A percentile compares a stretch with the other conserved stretches of the same genome.
Evolutionary conservation across 2,113 vertebrate genomes (phyloP).

Genomic region (Saguinus imperator): DNA sequence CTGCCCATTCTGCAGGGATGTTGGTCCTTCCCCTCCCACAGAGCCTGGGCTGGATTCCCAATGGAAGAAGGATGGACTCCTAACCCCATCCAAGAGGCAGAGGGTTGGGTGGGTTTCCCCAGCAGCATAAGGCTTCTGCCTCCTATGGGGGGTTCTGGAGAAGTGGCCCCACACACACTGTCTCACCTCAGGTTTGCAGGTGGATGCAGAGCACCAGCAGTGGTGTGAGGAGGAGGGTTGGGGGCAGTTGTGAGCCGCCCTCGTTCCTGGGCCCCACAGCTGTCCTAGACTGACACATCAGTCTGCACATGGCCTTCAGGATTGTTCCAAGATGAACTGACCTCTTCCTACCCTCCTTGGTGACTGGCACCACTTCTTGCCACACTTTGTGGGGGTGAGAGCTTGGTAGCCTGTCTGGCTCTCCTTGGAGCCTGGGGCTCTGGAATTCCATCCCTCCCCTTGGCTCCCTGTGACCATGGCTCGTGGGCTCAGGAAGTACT

Average conservation of each 20-base stretch:
- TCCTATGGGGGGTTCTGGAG: background rate
- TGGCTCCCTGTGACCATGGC: background rate
- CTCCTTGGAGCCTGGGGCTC: background rate
- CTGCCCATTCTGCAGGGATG: background rate
- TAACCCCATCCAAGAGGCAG: background rate
- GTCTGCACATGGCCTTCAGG: background rate
- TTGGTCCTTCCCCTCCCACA: too few relatives aligned
- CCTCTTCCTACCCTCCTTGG: background rate
- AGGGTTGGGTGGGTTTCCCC: background rate
- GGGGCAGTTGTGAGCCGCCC: background rate
- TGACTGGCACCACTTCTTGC: background rate
- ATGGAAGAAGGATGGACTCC: background rate
- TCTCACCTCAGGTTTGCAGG: background rate
- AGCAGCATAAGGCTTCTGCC: background rate
- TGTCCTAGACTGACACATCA: too few relatives aligned
- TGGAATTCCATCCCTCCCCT: background rate
- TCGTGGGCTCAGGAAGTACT: background rate
- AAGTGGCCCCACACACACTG: background rate
- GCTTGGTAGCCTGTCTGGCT: background rate
- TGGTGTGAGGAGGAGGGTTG: rapidly evolving
- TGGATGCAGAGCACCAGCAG: background rate
- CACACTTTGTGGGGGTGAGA: background rate
- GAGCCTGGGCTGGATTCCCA: background rate
- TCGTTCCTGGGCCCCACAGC: rapidly evolving
- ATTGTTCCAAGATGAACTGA: background rate